Base-by-base conservation (phyloP, 2,113 vertebrate genomes). In the Columbina picui region DNA sequence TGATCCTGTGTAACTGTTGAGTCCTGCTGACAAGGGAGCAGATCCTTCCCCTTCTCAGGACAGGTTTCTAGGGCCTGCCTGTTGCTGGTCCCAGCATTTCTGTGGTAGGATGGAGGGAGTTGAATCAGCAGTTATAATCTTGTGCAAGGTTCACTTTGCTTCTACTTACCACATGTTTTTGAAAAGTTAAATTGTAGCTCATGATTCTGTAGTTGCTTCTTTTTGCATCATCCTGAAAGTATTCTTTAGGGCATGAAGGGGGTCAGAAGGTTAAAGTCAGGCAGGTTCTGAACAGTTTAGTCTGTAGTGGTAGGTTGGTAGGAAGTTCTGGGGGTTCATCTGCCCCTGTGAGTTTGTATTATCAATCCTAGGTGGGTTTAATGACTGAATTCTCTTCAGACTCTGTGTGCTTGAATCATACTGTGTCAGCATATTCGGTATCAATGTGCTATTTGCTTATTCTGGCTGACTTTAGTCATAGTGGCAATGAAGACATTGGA, bases 221-320 rank as follows among this genome's bases (percentile, higher is more conserved):
- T 49, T 27, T 13, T 5, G 21, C 14, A 0, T 10, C 2, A 45
- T 9, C 25, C 50, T 18, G 10, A 50, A 52, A 39, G 38, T 18
- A 2, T 60, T 60, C 18, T 38, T 27, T 0, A 27, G 56, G 73
- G 23, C 8, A 0, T 0, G 27, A 15, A n/a, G 43, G 21, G 23
- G 26, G 25, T 55, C 39, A 5, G 55, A 36, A 17, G 11, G 16
- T 50, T 29, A 7, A 11, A 49, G 32, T 9, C 20, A n/a, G 68
- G 23, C 64, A 27, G n/a, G 60, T 14, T 10, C 22, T 7, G 61
- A 39, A 6, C 77, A 20, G 29, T 3, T 19, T 4, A 1, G 25
- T 7, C n/a, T 34, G 17, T 27, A 63, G 2, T 32, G 56, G 18
- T 16, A 14, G 50, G 38, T 20, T 38, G 10, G 0, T 32, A 14